A percentile compares a stretch with the other conserved stretches of the same genome.
These are phyloP conservation scores for Lamellibrachia luymesi DNA, from an alignment of 1,140 invertebrate genomes.

Conservation along the genomic window DNA sequence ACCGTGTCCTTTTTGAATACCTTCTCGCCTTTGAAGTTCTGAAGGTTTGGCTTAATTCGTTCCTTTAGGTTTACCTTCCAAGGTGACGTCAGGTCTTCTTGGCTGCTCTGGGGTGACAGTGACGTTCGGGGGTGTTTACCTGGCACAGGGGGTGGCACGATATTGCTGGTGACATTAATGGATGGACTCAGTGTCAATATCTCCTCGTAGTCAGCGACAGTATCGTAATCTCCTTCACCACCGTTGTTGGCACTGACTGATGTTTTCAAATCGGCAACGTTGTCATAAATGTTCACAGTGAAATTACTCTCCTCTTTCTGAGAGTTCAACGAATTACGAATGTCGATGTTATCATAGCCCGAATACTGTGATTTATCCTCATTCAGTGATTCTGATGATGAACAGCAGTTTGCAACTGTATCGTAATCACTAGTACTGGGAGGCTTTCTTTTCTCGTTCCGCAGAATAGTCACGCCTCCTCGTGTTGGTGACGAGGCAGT, in stretches of 20 bases:
- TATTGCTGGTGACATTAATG: background rate
- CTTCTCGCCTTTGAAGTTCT: slow-evolving; percentile 45
- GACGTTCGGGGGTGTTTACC: background rate
- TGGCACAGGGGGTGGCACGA: slow-evolving; percentile 4
- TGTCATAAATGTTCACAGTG: background rate
- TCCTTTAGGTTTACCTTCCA: slow-evolving; percentile 22
- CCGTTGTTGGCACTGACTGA: background rate
- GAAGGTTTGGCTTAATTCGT: slow-evolving; percentile 19
- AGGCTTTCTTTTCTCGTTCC: background rate
- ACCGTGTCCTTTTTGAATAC: slow-evolving; percentile 52
- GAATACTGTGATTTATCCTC: background rate
- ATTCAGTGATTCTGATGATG: background rate
- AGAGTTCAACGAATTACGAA: background rate
- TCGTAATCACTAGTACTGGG: background rate
- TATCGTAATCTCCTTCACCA: background rate
- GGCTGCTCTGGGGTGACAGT: background rate
- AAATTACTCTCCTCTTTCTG: background rate
- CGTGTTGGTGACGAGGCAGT: background rate
- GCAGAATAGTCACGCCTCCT: background rate
- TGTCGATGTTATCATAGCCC: background rate
- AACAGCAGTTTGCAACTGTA: background rate
- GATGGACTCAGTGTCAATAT: background rate
- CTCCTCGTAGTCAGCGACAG: background rate
- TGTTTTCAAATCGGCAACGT: background rate
- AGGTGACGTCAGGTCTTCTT: slow-evolving; percentile 1